Evolutionary conservation across 2,113 vertebrate genomes (phyloP), one percentile per base, ranked within the genome.

Genomic region (Atrichornis clamosus): DNA sequence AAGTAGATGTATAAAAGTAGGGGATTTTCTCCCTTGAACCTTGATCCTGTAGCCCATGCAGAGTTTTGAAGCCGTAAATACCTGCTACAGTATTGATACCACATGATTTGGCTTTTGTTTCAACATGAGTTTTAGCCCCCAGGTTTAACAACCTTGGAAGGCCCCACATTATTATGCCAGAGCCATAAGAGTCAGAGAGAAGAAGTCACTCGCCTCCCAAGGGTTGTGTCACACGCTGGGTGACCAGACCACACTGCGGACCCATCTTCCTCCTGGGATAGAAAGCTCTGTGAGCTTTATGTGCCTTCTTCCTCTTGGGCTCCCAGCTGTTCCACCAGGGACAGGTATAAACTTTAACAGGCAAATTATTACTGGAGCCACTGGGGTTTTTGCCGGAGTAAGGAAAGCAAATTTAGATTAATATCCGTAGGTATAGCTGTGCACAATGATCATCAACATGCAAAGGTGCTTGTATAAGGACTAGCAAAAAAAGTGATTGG

Each of bases 21-120:
- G 27, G 33, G 39, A 75, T 84, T 92, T 89, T 64, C 30, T 89
- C 28, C 56, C 65, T 72, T 79, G 75, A 89, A 89, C 84, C n/a
- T 60, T 68, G 53, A 85, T 83, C 82, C 75, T 70, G 46, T 30
- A 91, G 53, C 46, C 42, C 30, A 18, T 1, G 6, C 9, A 63
- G 41, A 28, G 35, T 46, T 93, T 42, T 37, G 49, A 73, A 69
- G 59, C 32, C 86, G 35, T 37, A 70, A 91, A 91, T 63, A 79
- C 53, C 49, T 69, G 4, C 21, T 55, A 18, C 15, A 69, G 35
- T 20, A 88, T 37, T 53, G 50, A 52, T 63, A 59, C 8, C 64
- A 73, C 35, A 59, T 56, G 63, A 82, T 42, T 65, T 12, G 10
- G 32, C 50, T 68, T 88, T 83, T 67, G 70, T 46, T 91, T 84